Base-by-base conservation (phyloP, 53 echinoderm and acorn worm species). In the Luidia sarsii region DNA sequence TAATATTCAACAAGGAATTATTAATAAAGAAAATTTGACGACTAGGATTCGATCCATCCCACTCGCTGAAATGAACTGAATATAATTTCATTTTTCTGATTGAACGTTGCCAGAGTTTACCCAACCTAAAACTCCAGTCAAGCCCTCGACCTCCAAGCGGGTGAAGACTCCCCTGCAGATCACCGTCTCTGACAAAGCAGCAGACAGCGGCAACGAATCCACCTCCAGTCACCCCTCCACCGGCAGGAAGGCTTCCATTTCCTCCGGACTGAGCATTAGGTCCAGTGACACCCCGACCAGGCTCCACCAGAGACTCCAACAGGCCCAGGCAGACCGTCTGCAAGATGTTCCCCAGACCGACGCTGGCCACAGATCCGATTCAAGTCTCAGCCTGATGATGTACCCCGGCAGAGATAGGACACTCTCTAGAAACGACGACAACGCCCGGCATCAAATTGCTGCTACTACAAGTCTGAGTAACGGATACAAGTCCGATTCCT, bases 161-260 rank as follows among this genome's bases (percentile, higher is more conserved):
- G 95, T 95, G 25, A 95, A 95, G 62, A 95, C 95, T 25, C 95
- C 95, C 4, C 81, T 95, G 4, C 92, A 92, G 57, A 86, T 95
- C 10, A 70, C 50, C 8, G 85, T 92, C 9, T 57, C 89, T 9
- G 94, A 90, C 87, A 94, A 90, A 74, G 29, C 68, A 9, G 35
- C 71, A 16, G 77, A 77, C 45, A 77, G 77, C 13, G 61, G 59
- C 43, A 61, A 45, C n/a, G 77, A 77, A 48, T 60, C 60, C 31
- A 16, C 7, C 16, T 27, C 31, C 4, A 46, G 31, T 29, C 31
- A 15, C 10, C 60, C 14, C 4, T 77, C 77, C 48, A 15, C 55
- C 60, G n/a, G 8, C 60, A 77, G 27, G 48, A 77, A 77, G 32
- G 48, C 62, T 8, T 61, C 62, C 19, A 20, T 61, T 60, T 77